Base-by-base conservation (phyloP, 2,888 invertebrate species). In the Epinotia bilunana region DNA sequence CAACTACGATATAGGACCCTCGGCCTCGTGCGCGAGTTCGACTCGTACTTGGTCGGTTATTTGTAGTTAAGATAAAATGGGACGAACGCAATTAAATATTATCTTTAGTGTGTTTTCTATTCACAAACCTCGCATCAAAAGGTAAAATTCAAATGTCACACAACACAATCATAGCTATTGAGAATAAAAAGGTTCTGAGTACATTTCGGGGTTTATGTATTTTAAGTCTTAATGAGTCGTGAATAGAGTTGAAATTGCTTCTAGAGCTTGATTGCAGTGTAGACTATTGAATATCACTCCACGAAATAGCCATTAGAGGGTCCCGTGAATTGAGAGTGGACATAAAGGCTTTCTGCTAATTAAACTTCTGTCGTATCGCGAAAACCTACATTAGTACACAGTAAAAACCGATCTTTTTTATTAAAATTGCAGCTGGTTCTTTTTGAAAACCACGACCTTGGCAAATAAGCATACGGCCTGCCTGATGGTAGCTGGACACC, bases 311-410 rank as follows among this genome's bases (percentile, higher is more conserved):
- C 20, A n/a, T 62, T 39, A 43, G 43, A 60, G 28, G 33, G 61
- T 33, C 62, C 62, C 43, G 12, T 18, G 62, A 62, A 62, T 62
- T 43, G 62, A 62, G 43, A 62, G 62, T 62, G 62, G 62, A 16
- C 18, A 61, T 61, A 62, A 62, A 20, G 18, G 62, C 62, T 62
- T 43, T 62, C 43, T 43, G 39, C 43, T 62, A 62, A 62, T 62
- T 62, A 62, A 62, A 43, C 43, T 39, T 12, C 39, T 33, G n/a
- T n/a, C n/a, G 43, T 43, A 18, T 18, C 43, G 18, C 61, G n/a
- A 61, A 61, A 33, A n/a, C 33, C n/a, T 39, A 62, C 18, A 18
- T 18, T 43, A 12, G 12, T 33, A 33, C 33, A 33, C 33, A 6
- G 33, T 33, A 33, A 33, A 33, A 6, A 33, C 33, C 33, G 33